Evolutionary conservation across 2,797 vertebrate genomes (phyloP).

Genomic region (Miichthys miiuy): DNA sequence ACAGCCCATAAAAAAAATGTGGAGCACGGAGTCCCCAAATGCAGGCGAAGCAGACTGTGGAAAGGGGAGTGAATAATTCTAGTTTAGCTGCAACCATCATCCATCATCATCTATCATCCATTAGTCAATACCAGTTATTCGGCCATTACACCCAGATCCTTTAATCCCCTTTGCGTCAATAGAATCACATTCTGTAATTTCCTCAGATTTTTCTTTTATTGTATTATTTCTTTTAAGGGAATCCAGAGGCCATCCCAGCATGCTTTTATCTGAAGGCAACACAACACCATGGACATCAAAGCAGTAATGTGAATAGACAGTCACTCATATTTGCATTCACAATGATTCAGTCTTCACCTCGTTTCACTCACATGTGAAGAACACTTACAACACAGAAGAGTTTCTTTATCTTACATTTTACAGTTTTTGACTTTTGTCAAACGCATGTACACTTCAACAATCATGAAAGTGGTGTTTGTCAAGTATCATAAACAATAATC

Average conservation of each 20-base stretch:
- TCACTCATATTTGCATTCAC: not conserved
- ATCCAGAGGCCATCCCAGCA: not conserved
- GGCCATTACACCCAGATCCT: not conserved
- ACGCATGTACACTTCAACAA: too few relatives aligned
- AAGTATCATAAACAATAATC: too few relatives aligned
- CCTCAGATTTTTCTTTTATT: slow-evolving; percentile 4
- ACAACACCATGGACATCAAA: not conserved
- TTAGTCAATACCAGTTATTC: slow-evolving; percentile 27
- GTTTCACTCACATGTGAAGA: not conserved
- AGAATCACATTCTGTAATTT: slow-evolving; percentile 12
- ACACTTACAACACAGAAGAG: not conserved
- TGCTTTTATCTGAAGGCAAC: not conserved
- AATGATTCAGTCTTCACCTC: not conserved
- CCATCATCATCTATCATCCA: slow-evolving; percentile 39
- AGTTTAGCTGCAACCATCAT: slow-evolving; percentile 36
- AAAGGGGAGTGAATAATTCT: slow-evolving; percentile 44
- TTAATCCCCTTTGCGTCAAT: slow-evolving; percentile 13
- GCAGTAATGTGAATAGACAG: not conserved
- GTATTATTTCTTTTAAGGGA: not conserved
- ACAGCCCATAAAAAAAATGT: slow-evolving; percentile 36
- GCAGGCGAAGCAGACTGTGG: slow-evolving; percentile 21
- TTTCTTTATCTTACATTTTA: too few relatives aligned
- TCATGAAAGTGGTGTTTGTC: too few relatives aligned
- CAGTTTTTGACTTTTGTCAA: too few relatives aligned
- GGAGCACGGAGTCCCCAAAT: slow-evolving; percentile 51